These are phyloP conservation scores for Amazona guildingii DNA, from an alignment of 2,113 vertebrate genomes.

Conservation along the genomic window DNA sequence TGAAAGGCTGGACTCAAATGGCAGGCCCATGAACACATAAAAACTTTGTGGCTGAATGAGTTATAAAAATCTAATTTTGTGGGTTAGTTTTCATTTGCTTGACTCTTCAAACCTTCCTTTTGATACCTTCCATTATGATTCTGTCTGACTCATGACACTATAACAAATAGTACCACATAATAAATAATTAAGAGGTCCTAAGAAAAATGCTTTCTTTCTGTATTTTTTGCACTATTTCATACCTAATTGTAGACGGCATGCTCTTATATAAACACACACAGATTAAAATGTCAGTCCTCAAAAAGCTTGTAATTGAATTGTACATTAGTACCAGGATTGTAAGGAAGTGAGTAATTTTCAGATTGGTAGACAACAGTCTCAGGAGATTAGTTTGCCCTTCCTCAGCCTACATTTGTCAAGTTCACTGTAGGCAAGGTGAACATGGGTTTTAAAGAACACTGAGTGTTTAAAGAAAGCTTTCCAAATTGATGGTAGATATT, in stretches of 20 bases:
- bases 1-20: not conserved
- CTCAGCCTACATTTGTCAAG: not conserved
- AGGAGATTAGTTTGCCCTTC: not conserved
- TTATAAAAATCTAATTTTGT: not conserved
- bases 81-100: not conserved
- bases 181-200: not conserved
- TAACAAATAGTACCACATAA: not conserved
- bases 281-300: not conserved
- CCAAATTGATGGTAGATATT: not conserved
- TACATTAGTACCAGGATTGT: not conserved
- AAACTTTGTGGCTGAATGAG: not conserved
- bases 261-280: not conserved
- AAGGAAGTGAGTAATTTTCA: not conserved
- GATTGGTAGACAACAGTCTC: not conserved
- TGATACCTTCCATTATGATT: not conserved
- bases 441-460: not conserved
- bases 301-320: not conserved
- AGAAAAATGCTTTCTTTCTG: not conserved
- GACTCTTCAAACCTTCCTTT: not conserved
- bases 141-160: not conserved
- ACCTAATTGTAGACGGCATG: not conserved
- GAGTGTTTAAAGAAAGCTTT: not conserved
- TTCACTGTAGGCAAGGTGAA: not conserved
- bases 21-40: not conserved
- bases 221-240: not conserved